Evolutionary conservation across 2,888 invertebrate genomes (phyloP).

Genomic region (Boloria selene): DNA sequence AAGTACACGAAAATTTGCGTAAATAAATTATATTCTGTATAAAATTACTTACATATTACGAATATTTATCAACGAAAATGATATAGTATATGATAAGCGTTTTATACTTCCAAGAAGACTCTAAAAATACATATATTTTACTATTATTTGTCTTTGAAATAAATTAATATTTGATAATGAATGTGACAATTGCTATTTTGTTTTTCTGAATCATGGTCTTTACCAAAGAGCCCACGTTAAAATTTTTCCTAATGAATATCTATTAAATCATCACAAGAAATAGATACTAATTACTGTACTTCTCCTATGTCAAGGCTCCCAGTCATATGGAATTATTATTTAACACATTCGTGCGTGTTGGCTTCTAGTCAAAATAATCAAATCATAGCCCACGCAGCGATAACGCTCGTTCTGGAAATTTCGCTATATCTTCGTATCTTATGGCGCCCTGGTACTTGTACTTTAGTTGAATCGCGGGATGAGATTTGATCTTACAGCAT

Average conservation of each 20-base stretch:
- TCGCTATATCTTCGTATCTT: conserved; percentile 23
- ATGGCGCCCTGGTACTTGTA: conserved; percentile 31
- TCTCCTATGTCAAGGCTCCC: conserved; percentile 39
- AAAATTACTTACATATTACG: too few relatives aligned
- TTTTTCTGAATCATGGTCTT: neutral
- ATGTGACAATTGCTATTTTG: neutral
- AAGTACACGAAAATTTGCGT: conserved; percentile 25
- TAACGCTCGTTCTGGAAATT: conserved; percentile 31
- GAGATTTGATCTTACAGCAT: conserved; percentile 11
- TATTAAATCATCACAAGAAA: conserved; percentile 24
- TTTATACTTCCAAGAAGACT: too few relatives aligned
- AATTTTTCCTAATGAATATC: conserved; percentile 17
- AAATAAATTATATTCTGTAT: too few relatives aligned
- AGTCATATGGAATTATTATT: conserved; percentile 47
- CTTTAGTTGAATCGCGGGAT: conserved; percentile 17
- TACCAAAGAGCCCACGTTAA: conserved; percentile 32
- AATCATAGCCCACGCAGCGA: conserved; percentile 37
- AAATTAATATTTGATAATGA: neutral
- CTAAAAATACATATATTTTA: neutral
- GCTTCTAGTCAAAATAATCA: conserved; percentile 66
- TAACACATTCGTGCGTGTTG: conserved; percentile 51
- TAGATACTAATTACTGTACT: conserved; percentile 36
- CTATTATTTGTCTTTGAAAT: neutral
- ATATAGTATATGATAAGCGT: too few relatives aligned
- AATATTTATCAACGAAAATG: too few relatives aligned